phyloP scores from a whole-genome alignment of 1,140 invertebrate genomes.

The Onthophagus taurus region DNA sequence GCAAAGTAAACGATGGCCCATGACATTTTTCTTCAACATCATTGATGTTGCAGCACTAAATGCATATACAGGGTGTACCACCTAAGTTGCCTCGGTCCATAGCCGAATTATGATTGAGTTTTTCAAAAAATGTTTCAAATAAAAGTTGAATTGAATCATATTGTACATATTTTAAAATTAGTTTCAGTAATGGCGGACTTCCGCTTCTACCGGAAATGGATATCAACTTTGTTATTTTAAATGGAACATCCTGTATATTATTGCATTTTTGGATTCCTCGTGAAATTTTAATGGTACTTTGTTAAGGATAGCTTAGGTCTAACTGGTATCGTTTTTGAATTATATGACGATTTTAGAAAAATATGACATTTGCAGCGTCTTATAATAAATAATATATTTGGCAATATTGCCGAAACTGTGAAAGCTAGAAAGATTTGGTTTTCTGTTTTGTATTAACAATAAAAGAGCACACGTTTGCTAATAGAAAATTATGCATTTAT shows the following conservation, averaged over 20 bases:
- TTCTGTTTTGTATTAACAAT: not conserved
- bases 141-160: too few relatives aligned
- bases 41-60: too few relatives aligned
- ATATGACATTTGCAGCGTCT: not conserved
- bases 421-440: not conserved
- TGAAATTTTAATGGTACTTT: not conserved
- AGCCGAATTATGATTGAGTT: too few relatives aligned
- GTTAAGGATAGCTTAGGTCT: not conserved
- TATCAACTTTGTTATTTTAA: conserved; percentile 1
- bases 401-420: not conserved
- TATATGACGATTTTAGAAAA: not conserved
- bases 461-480: not conserved
- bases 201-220: not conserved
- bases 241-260: not conserved
- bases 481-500: too few relatives aligned
- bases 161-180: too few relatives aligned
- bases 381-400: too few relatives aligned
- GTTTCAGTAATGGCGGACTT: not conserved
- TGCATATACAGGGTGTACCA: too few relatives aligned
- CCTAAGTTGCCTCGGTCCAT: too few relatives aligned
- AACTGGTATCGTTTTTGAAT: not conserved
- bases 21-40: too few relatives aligned
- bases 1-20: too few relatives aligned
- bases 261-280: not conserved
- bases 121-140: too few relatives aligned